A percentile compares a stretch with the other conserved stretches of the same genome.
phyloP scores from a whole-genome alignment of 2,888 invertebrate species.

The Margaritifera margaritifera region DNA sequence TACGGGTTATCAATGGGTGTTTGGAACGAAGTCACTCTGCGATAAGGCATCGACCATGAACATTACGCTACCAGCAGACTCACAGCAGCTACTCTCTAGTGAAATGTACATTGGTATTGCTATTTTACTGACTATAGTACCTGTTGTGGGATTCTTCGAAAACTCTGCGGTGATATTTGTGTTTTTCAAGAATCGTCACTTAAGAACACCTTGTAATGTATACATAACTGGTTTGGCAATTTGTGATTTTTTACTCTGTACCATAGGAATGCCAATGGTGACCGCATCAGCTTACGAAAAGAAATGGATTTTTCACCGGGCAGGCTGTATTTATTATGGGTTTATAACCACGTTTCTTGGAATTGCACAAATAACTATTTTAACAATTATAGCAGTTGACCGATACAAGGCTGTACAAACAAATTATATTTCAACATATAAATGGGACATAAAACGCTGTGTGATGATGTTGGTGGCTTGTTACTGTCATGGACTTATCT shows the following conservation, averaged over 20 bases:
- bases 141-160: not conserved
- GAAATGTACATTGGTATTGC: not conserved
- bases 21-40: no score
- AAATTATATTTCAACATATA: not conserved
- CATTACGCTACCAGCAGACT: no score
- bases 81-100: no score
- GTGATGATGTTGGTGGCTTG: not conserved
- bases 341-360: conserved; percentile 8
- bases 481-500: conserved; percentile 1
- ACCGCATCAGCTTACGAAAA: not conserved
- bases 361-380: conserved; percentile 3
- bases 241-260: conserved; percentile 1
- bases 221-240: not conserved
- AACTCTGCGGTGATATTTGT: conserved; percentile 1
- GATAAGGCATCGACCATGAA: no score
- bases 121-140: conserved; percentile 1
- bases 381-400: conserved; percentile 1
- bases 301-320: not conserved
- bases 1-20: no score
- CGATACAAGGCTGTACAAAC: not conserved
- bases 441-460: not conserved
- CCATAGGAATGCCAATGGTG: conserved; percentile 3
- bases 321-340: not conserved
- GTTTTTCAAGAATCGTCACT: not conserved
- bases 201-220: not conserved